Percentiles rank a stretch among this genome's conserved stretches.
Conservation (phyloP, 2,113 vertebrate species). For the Eptatretus burgeri region DNA sequence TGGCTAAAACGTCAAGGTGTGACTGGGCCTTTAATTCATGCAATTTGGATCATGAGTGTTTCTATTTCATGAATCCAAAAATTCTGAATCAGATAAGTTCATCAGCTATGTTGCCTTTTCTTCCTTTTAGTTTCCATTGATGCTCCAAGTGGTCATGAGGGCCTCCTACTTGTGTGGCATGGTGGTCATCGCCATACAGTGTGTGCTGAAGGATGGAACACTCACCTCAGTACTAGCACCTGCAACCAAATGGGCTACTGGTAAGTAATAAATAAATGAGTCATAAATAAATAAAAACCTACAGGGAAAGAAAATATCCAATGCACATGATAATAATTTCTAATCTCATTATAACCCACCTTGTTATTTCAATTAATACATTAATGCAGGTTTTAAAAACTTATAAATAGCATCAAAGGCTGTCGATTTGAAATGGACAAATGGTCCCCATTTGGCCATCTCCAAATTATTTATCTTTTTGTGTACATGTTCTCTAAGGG, state of each 20-base stretch:
- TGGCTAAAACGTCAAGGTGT: too few relatives aligned
- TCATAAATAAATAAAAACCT: too few relatives aligned
- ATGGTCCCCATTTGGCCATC: too few relatives aligned
- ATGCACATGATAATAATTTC: too few relatives aligned
- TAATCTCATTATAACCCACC: too few relatives aligned
- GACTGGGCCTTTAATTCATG: background rate
- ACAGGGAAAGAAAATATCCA: too few relatives aligned
- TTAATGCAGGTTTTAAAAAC: too few relatives aligned
- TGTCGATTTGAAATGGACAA: too few relatives aligned
- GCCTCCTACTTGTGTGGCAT: constrained; percentile 28
- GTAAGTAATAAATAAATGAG: constrained; percentile 9
- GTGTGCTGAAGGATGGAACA: constrained; percentile 61
- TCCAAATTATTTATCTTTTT: too few relatives aligned
- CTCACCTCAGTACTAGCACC: constrained; percentile 34
- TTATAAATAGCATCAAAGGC: too few relatives aligned
- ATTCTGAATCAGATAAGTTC: constrained; percentile 6
- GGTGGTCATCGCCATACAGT: constrained; percentile 32
- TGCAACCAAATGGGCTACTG: constrained; percentile 82
- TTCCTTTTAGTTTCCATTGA: constrained; percentile 25
- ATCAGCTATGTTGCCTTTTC: constrained; percentile 9
- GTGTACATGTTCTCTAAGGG: too few relatives aligned
- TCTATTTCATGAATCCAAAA: background rate
- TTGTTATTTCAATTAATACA: too few relatives aligned
- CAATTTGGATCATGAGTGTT: background rate
- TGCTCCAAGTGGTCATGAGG: constrained; percentile 20